These are phyloP conservation scores for Premnoplex brunnescens DNA, from an alignment of 2,797 vertebrate species.

Conservation along the genomic window DNA sequence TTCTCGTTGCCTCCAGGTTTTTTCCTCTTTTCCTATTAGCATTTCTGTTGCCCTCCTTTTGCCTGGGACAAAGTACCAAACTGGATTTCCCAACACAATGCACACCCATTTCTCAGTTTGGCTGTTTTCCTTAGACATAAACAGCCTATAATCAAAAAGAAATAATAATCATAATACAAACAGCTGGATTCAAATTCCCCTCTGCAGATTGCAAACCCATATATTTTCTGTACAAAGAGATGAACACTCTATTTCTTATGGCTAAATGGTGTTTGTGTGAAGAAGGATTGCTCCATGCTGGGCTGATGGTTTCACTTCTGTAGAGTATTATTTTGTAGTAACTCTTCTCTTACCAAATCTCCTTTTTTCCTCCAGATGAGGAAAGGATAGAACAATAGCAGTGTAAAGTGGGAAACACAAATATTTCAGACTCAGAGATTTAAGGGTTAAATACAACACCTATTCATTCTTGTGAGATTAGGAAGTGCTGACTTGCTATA, in stretches of 20 bases:
- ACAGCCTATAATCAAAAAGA: neutral
- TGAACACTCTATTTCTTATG: neutral
- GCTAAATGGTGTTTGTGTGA: conserved; percentile 14
- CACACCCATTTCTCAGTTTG: neutral
- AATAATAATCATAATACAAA: conserved; percentile 31
- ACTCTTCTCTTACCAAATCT: neutral
- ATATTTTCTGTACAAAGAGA: neutral
- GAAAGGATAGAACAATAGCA: neutral
- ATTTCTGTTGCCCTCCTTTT: neutral
- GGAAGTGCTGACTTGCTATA: neutral
- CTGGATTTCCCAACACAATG: neutral
- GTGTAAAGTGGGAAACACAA: neutral
- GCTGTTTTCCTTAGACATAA: neutral
- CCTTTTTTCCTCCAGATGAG: neutral
- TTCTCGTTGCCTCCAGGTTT: neutral
- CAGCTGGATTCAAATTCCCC: neutral
- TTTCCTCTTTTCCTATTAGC: neutral
- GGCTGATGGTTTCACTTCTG: neutral
- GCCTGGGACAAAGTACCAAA: neutral
- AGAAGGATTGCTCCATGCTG: neutral
- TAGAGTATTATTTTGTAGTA: neutral
- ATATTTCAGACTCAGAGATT: neutral
- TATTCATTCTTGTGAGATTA: neutral
- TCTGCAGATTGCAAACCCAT: neutral
- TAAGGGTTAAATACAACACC: neutral